Evolutionary conservation across 2,888 invertebrate genomes (phyloP).

Genomic region (Epirrhoe tristata): DNA sequence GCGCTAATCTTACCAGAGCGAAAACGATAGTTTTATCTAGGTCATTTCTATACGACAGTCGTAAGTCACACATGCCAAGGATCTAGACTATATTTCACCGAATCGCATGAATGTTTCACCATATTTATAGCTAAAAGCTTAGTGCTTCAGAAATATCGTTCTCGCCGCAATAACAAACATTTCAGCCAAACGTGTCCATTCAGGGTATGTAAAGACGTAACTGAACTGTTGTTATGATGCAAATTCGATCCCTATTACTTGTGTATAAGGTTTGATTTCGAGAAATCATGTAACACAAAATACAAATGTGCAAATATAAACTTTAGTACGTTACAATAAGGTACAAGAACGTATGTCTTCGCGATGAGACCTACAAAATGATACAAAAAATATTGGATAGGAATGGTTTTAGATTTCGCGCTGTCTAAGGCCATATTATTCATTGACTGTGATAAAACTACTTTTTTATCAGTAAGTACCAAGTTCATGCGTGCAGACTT

Average conservation of each 20-base stretch:
- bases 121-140: slow-evolving; percentile 1
- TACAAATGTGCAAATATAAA: neutral
- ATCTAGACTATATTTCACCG: neutral
- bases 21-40: neutral
- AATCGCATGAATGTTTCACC: neutral
- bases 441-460: slow-evolving; percentile 16
- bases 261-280: neutral
- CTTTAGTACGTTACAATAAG: slow-evolving; percentile 2
- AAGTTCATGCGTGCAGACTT: neutral
- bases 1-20: neutral
- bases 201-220: neutral
- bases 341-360: neutral
- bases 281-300: neutral
- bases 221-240: neutral
- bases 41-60: neutral
- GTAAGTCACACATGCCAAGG: neutral
- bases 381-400: slow-evolving; percentile 7
- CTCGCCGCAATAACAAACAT: neutral
- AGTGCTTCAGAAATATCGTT: neutral
- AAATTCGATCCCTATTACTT: neutral
- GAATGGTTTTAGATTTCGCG: slow-evolving; percentile 22
- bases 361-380: neutral
- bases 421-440: slow-evolving; percentile 13
- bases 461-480: neutral
- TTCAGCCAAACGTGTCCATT: neutral